Percentiles rank a stretch among this genome's conserved stretches.
Evolutionary conservation across 1,140 invertebrate genomes (phyloP).

Genomic region (Aphaenogaster ashmeadi): DNA sequence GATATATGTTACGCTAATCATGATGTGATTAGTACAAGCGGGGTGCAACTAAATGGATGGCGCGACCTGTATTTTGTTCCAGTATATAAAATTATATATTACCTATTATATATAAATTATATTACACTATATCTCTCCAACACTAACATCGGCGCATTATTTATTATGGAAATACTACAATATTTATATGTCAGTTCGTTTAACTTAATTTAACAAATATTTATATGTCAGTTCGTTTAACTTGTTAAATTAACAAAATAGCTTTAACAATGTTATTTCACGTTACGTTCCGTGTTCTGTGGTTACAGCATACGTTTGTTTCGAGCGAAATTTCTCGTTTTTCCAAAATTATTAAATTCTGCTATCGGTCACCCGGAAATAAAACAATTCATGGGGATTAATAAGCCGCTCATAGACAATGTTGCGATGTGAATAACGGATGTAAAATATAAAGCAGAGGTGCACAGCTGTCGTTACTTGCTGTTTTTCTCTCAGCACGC

Average conservation of each 20-base stretch:
- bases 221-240: neutral
- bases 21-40: neutral
- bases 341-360: neutral
- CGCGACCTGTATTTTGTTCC: slow-evolving; percentile 24
- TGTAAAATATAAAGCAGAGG: neutral
- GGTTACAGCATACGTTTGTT: neutral
- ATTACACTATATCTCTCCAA: neutral
- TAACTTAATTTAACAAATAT: neutral
- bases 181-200: neutral
- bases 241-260: neutral
- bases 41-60: neutral
- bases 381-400: neutral
- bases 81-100: too few relatives aligned
- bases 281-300: neutral
- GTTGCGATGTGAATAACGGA: neutral
- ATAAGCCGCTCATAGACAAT: neutral
- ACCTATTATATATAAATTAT: neutral
- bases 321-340: neutral
- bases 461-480: slow-evolving; percentile 21
- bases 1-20: slow-evolving; percentile 6
- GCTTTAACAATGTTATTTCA: neutral
- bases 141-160: neutral
- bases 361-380: neutral
- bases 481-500: neutral
- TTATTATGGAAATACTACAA: neutral